These are phyloP conservation scores for Arrhopalites spinosus DNA, from an alignment of 2,888 invertebrate genomes.

Conservation along the genomic window DNA sequence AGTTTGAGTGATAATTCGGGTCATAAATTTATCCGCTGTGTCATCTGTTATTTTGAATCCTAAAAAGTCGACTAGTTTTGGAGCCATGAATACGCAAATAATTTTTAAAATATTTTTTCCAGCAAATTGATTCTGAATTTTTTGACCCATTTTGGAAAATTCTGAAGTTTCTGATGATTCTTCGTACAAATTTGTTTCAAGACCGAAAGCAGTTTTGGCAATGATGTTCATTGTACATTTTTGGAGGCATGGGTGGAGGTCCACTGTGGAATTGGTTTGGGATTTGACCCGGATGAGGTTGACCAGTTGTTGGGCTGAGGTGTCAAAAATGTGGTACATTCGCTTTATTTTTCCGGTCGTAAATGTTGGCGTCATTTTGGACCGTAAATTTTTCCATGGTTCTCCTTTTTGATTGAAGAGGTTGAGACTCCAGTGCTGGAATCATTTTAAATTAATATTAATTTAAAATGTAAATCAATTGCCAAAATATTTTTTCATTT, in stretches of 20 bases:
- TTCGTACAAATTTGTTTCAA: constrained; percentile 21
- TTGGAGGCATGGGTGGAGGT: background rate
- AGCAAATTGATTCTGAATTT: too few species aligned
- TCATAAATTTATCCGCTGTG: constrained; percentile 15
- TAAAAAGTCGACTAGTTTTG: background rate
- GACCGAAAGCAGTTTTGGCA: too few species aligned
- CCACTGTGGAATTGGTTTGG: too few species aligned
- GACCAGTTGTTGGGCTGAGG: background rate
- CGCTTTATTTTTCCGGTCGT: constrained; percentile 16
- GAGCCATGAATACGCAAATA: background rate
- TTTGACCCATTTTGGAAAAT: too few species aligned
- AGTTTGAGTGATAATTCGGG: constrained; percentile 10
- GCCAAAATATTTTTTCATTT: too few species aligned
- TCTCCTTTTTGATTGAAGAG: too few species aligned
- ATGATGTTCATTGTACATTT: too few species aligned
- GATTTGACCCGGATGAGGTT: background rate
- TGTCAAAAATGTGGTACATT: constrained; percentile 20
- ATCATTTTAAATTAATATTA: background rate
- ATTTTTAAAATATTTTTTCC: background rate
- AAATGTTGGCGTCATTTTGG: constrained; percentile 23
- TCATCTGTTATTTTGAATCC: background rate
- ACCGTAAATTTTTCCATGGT: constrained; percentile 21
- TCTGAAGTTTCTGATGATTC: too few species aligned
- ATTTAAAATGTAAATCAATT: constrained; percentile 20
- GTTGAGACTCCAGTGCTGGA: background rate